Evolutionary conservation across 2,113 vertebrate species (phyloP), one percentile per base, ranked within the genome.

Genomic region (Micronycteris hirsuta): DNA sequence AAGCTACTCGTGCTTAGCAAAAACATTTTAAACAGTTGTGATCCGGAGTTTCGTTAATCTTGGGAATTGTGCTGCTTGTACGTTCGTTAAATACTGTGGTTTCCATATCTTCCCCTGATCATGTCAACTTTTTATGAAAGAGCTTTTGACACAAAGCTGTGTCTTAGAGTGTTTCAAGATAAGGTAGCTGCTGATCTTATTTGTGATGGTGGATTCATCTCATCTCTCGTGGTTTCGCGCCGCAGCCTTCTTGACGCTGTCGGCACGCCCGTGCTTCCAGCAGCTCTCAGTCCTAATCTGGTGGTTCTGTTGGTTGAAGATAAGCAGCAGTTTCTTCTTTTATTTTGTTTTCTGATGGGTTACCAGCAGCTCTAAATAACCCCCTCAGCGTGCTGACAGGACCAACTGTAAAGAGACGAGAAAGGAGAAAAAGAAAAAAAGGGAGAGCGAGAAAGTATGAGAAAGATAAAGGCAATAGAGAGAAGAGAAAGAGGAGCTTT

Each of bases 31-130:
- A 74, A 67, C 4, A n/a, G 36, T 86, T 71, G 41, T 84, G 78
- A 83, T 95, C 80, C n/a, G 45, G 65, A 74, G 89, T 89, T 91
- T 73, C 76, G 58, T 93, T 96, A 94, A 93, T 96, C 65, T 80
- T 10, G 2, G 73, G 81, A 94, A 96, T 95, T 85, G 91, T 3
- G 45, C 45, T n/a, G 41, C 52, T 86, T 63, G 31, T 80, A 89
- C 54, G 26, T 73, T 15, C 7, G 49, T 94, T 89, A 96, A 83
- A 78, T 91, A 36, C 54, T 33, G 33, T 84, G 61, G 61, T 88
- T 92, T 97, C 86, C 68, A 15, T 86, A 77, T 70, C 94, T 94
- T 86, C 49, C 22, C 49, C 19, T 88, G 81, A 89, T 56, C 54
- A 12, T 45, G 36, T 31, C 1, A 15, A 71, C 43, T 47, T 96